Base-by-base conservation (phyloP, 2,113 vertebrate species). In the Ivindomyrus marchei region DNA sequence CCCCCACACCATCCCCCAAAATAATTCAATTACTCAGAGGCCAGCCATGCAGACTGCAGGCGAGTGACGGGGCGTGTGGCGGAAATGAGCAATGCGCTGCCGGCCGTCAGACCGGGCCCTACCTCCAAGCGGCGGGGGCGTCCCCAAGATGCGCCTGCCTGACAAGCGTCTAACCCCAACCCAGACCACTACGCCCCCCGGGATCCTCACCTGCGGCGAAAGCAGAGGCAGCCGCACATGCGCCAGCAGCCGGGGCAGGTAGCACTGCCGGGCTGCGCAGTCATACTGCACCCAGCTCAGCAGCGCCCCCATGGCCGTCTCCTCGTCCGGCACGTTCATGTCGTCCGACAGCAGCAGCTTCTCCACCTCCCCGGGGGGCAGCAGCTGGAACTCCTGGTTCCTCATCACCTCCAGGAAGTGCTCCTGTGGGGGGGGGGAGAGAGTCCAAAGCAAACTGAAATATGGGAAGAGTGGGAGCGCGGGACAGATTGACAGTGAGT, bases 321-420 rank as follows among this genome's bases (percentile, higher is more conserved):
- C 98, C 93, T 99, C 98, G 31, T 97, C 97, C 13, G 98, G 97
- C 91, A 99, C 98, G 50, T 99, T 99, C 96, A 99, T 97, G 91
- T 99, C 98, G 90, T 99, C 98, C 21, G 98, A 99, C 31, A 95
- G 96, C 93, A 99, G 95, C 87, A 99, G 96, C 92, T 97, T 97
- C 93, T 97, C 96, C 92, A 99, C 98, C 96, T 99, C 98, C 85
- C 95, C 95, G 91, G 96, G 93, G 27, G 98, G 98, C 70, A 99
- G 94, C 90, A 99, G 94, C 1, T 98, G 95, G 93, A 99, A 99
- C 94, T 99, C 98, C 93, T 99, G 98, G 93, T 98, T 97, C 93
- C 97, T 97, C 88, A 99, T 97, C 90, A 99, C 98, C 92, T 99
- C 98, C 96, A 98, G 96, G 93, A 99, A 99, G 94, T 99, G 97